phyloP scores from a whole-genome alignment of 2,113 vertebrate genomes.

The Erpornis zantholeuca region DNA sequence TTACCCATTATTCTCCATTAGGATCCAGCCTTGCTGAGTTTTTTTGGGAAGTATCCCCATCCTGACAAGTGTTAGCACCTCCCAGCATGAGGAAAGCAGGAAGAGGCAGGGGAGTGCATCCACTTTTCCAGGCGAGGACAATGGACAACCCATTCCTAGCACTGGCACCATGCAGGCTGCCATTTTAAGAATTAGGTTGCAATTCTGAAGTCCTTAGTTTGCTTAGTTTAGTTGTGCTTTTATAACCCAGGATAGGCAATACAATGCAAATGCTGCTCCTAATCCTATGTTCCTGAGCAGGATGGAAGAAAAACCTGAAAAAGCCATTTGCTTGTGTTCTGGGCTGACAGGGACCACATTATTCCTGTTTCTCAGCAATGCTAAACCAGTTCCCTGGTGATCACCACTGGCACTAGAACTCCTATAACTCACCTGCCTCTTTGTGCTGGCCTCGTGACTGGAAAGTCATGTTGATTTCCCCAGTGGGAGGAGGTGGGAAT shows the following conservation, averaged over 20 bases:
- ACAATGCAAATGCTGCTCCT: background rate
- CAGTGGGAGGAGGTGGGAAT: background rate
- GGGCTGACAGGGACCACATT: background rate
- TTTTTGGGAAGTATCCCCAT: background rate
- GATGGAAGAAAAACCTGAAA: background rate
- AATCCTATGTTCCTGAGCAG: background rate
- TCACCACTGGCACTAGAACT: background rate
- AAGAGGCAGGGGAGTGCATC: fast-evolving
- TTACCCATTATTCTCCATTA: background rate
- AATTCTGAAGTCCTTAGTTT: background rate
- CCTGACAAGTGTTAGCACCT: fast-evolving
- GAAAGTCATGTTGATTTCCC: background rate
- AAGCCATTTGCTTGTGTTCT: background rate
- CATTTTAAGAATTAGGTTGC: background rate
- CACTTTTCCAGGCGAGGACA: background rate
- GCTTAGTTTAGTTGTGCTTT: background rate
- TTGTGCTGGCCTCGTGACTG: background rate
- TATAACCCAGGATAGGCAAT: background rate
- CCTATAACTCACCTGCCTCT: background rate
- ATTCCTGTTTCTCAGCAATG: background rate
- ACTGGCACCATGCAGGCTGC: background rate
- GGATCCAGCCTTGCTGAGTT: background rate
- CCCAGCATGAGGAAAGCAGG: background rate
- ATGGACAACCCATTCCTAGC: background rate
- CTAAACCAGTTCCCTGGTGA: background rate